These are phyloP conservation scores for Acanthosoma haemorrhoidale DNA, from an alignment of 2,888 invertebrate genomes.

Conservation along the genomic window DNA sequence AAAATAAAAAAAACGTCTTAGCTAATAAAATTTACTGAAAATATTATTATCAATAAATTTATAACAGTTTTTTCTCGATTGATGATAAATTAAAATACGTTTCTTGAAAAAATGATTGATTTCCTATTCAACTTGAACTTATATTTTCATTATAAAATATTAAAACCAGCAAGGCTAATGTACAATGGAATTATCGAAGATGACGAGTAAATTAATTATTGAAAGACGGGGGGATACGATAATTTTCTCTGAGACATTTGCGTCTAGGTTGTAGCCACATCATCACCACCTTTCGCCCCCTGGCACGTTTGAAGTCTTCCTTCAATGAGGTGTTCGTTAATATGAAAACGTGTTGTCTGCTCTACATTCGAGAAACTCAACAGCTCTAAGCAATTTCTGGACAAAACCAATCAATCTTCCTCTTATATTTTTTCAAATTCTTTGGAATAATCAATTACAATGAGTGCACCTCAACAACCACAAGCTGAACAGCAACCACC, in stretches of 20 bases:
- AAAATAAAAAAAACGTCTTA: not conserved
- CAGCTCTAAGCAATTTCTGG: not conserved
- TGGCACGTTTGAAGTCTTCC: conserved; percentile 13
- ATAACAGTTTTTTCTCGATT: not conserved
- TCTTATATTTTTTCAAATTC: not conserved
- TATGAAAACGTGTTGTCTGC: conserved; percentile 22
- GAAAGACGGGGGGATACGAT: not conserved
- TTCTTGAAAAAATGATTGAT: not conserved
- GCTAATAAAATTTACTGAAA: not conserved
- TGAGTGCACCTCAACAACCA: conserved; percentile 36
- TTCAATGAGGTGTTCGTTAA: conserved; percentile 22
- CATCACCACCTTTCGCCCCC: conserved; percentile 22
- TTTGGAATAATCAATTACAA: conserved; percentile 32
- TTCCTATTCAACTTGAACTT: not conserved
- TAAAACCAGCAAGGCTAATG: not conserved
- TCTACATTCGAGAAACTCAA: not conserved
- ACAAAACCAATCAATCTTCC: not conserved
- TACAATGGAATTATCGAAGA: not conserved
- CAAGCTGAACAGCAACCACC: conserved; percentile 27
- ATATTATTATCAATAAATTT: not conserved
- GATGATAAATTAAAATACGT: not conserved
- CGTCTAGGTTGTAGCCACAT: conserved; percentile 28
- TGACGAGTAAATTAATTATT: not conserved
- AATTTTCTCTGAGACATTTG: conserved; percentile 1
- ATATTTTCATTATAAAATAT: not conserved